A percentile compares a stretch with the other conserved stretches of the same genome.
Evolutionary conservation across 2,888 invertebrate genomes (phyloP).

Genomic region (Biston betularia): DNA sequence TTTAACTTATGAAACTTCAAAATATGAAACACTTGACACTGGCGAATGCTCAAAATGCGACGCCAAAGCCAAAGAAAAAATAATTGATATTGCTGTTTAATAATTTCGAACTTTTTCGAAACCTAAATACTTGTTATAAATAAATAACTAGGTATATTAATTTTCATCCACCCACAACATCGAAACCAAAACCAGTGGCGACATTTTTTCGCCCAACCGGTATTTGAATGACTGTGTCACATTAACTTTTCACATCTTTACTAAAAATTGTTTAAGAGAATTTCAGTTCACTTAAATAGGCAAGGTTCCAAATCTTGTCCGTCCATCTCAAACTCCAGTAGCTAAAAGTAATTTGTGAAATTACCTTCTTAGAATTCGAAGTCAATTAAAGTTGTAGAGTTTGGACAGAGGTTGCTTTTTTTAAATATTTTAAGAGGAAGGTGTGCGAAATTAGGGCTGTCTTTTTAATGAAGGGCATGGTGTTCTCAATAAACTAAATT

Average conservation of each 20-base stretch:
- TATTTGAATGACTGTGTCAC: constrained; percentile 64
- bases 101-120: no score
- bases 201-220: constrained; percentile 65
- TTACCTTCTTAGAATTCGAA: constrained; percentile 84
- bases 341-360: constrained; percentile 86
- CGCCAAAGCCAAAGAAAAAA: no score
- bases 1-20: no score
- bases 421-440: constrained; percentile 40
- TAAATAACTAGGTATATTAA: constrained; percentile 51
- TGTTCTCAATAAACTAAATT: constrained; percentile 11
- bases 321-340: constrained; percentile 81
- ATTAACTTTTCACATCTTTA: constrained; percentile 41
- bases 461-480: constrained; percentile 24
- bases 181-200: constrained; percentile 49
- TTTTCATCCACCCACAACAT: constrained; percentile 67
- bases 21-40: no score
- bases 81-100: no score
- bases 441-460: constrained; percentile 40
- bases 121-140: no score
- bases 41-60: no score
- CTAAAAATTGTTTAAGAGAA: not conserved
- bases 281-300: constrained; percentile 49
- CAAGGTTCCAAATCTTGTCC: constrained; percentile 63
- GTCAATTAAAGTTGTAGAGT: constrained; percentile 73
- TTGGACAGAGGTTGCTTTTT: constrained; percentile 52